Base-by-base conservation (phyloP, 2,797 vertebrate genomes). In the Ceyx erithaca region DNA sequence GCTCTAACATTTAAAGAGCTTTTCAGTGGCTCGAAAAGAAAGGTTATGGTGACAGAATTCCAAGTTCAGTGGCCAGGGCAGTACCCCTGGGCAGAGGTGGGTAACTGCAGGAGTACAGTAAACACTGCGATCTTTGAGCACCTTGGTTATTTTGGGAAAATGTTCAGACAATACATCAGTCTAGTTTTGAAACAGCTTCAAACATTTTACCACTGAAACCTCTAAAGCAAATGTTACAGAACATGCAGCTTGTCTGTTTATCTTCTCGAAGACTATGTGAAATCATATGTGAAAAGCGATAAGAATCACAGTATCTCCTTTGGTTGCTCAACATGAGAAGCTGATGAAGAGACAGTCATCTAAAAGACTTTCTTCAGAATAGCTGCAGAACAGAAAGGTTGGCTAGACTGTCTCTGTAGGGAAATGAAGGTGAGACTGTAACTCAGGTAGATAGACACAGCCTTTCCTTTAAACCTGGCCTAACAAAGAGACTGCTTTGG, bases 221-320 rank as follows among this genome's bases (percentile, higher is more conserved):
- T 94, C 86, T 89, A 71, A 95, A 94, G 89, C 59, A 88, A 89
- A 92, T 91, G 90, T 94, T 96, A 87, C 94, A 86, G 87, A 93
- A 52, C 72, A 57, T 87, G 80, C 63, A 67, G 52, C 79, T 90
- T 70, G 68, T 80, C 81, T 93, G 67, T 95, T 89, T 92, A 90
- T 94, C 89, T 92, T 92, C 63, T 86, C 48, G 63, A 82, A 87
- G 78, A 83, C 81, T 51, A 15, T 91, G 80, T 91, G 90, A 95
- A 94, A 85, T 93, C 83, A 46, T 64, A 40, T 58, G 59, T 92
- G 95, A 96, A 93, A 96, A 86, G 89, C 23, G 92, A 78, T 89
- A 91, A 96, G 87, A 63, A 93, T 96, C 93, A 33, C 70, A 87
- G 45, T 70, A 81, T 80, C 87, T 95, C 77, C 75, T 89, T 89